Evolutionary conservation across 2,113 vertebrate species (phyloP).

Genomic region (Nothocercus nigrocapillus): DNA sequence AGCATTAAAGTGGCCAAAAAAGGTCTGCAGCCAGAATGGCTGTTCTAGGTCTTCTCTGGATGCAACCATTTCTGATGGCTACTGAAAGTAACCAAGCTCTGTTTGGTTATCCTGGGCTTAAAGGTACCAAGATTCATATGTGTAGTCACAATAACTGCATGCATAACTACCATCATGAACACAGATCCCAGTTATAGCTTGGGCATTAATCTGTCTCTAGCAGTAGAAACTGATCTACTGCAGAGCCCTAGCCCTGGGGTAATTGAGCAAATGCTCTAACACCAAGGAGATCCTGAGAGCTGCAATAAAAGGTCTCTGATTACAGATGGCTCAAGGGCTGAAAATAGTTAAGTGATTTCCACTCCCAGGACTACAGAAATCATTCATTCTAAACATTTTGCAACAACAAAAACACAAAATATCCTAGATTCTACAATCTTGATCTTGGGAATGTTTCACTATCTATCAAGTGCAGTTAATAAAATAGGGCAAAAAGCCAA

Average conservation of each 20-base stretch:
- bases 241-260: not conserved
- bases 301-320: not conserved
- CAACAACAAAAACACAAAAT: not conserved
- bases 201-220: not conserved
- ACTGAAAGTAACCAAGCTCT: not conserved
- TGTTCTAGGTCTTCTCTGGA: not conserved
- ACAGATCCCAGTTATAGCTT: not conserved
- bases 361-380: not conserved
- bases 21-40: not conserved
- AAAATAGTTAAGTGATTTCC: slow-evolving; percentile 27
- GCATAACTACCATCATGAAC: not conserved
- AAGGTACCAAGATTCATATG: not conserved
- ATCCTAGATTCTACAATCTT: not conserved
- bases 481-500: not conserved
- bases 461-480: not conserved
- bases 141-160: not conserved
- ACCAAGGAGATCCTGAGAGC: not conserved
- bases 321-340: slow-evolving; percentile 34
- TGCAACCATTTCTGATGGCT: not conserved
- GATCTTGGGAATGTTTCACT: not conserved
- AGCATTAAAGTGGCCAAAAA: not conserved
- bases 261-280: not conserved
- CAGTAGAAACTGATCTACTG: not conserved
- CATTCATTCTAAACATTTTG: not conserved
- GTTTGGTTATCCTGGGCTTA: not conserved